Percentiles rank a stretch among this genome's conserved stretches.
Evolutionary conservation across 2,797 vertebrate species (phyloP).

Genomic region (Oreochromis grahami): DNA sequence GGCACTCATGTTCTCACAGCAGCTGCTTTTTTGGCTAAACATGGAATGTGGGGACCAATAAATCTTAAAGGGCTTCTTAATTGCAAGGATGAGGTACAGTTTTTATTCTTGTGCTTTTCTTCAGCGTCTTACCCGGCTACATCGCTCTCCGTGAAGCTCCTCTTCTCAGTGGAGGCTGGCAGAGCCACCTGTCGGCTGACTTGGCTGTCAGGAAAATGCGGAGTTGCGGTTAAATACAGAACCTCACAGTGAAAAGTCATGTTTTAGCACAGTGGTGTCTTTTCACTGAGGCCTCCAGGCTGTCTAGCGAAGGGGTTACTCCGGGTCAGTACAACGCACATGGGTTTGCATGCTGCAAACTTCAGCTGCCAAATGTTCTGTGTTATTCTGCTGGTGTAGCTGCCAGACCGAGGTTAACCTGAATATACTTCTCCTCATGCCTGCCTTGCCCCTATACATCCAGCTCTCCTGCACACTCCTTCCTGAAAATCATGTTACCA

Average conservation of each 20-base stretch:
- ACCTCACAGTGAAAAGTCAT: conserved; percentile 20
- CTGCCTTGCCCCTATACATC: conserved; percentile 41
- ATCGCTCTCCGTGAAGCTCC: conserved; percentile 29
- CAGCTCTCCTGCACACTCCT: conserved; percentile 54
- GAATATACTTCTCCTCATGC: conserved; percentile 49
- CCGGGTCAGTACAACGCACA: conserved; percentile 22
- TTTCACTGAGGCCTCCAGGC: conserved; percentile 10
- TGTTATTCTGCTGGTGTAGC: conserved; percentile 42
- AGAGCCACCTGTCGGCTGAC: conserved; percentile 33
- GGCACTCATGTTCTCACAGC: conserved; percentile 43
- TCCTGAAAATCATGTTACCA: conserved; percentile 70
- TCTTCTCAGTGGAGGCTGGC: conserved; percentile 48
- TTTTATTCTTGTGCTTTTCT: conserved; percentile 51
- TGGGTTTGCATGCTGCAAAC: conserved; percentile 17
- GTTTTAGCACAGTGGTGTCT: conserved; percentile 35
- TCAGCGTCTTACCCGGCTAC: conserved; percentile 59
- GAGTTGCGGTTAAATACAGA: conserved; percentile 42
- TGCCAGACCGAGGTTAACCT: conserved; percentile 64
- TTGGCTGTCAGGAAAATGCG: conserved; percentile 57
- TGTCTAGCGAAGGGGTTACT: conserved; percentile 22
- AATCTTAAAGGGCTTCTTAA: conserved; percentile 64
- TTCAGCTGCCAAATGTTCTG: conserved; percentile 37
- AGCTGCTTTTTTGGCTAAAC: conserved; percentile 50
- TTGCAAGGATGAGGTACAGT: conserved; percentile 55
- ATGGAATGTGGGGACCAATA: conserved; percentile 57